These are phyloP conservation scores for Lutjanus erythropterus DNA, from an alignment of 2,113 vertebrate genomes.

Conservation along the genomic window DNA sequence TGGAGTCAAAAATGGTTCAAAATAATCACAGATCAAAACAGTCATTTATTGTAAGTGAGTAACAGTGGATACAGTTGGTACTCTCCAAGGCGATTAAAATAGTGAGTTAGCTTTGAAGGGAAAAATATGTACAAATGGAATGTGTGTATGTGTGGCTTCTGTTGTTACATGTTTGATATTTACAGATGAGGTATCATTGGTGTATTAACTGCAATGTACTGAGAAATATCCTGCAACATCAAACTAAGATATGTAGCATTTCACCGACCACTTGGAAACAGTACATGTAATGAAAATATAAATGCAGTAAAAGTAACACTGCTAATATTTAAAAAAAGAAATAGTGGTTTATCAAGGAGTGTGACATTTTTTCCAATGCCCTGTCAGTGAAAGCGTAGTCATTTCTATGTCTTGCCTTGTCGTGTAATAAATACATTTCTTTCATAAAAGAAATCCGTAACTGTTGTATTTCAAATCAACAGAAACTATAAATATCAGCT, in stretches of 20 bases:
- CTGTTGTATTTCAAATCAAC: slow-evolving; percentile 60
- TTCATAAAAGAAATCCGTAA: slow-evolving; percentile 51
- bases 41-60: slow-evolving; percentile 19
- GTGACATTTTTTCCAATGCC: slow-evolving; percentile 54
- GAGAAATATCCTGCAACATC: slow-evolving; percentile 30
- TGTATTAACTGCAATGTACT: slow-evolving; percentile 38
- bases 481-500: slow-evolving; percentile 77
- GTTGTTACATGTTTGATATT: slow-evolving; percentile 38
- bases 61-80: slow-evolving; percentile 17
- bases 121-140: slow-evolving; percentile 38
- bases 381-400: slow-evolving; percentile 38
- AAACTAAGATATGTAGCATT: slow-evolving; percentile 21
- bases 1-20: slow-evolving; percentile 18
- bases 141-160: slow-evolving; percentile 40
- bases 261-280: slow-evolving; percentile 22
- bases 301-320: slow-evolving; percentile 50
- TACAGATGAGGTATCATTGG: slow-evolving; percentile 72
- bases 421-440: slow-evolving; percentile 74
- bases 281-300: slow-evolving; percentile 41
- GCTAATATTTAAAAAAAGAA: slow-evolving; percentile 39
- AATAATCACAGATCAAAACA: slow-evolving; percentile 47
- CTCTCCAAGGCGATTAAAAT: slow-evolving; percentile 17
- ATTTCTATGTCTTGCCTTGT: slow-evolving; percentile 36
- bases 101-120: slow-evolving; percentile 10
- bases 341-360: slow-evolving; percentile 53